Evolutionary conservation across 2,113 vertebrate species (phyloP).

Genomic region (Corvus moneduloides): DNA sequence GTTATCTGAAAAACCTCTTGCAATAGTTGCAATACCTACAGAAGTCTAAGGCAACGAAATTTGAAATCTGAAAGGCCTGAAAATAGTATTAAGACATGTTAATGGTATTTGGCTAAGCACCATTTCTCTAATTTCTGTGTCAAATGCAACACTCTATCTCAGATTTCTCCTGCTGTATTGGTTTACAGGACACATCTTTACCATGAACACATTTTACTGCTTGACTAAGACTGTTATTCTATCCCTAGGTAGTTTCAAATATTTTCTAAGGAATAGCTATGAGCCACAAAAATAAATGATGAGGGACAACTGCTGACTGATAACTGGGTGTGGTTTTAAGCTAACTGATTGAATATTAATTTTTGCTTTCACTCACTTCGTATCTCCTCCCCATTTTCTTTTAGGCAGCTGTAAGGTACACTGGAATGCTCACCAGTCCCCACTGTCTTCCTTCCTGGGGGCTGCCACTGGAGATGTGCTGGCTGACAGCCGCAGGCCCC

Average conservation of each 20-base stretch:
- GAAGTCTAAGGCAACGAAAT: neutral
- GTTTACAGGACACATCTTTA: neutral
- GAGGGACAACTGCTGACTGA: neutral
- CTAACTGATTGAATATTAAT: neutral
- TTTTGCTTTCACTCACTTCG: neutral
- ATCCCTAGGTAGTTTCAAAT: neutral
- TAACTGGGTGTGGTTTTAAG: neutral
- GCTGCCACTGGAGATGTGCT: neutral
- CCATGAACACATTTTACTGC: neutral
- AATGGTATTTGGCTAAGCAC: neutral
- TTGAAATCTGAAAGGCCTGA: neutral
- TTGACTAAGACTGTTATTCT: neutral
- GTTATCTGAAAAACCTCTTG: neutral
- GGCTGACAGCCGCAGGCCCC: fast-evolving
- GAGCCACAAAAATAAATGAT: neutral
- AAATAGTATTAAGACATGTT: neutral
- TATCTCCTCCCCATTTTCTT: neutral
- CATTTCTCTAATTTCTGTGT: neutral
- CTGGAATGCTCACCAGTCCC: neutral
- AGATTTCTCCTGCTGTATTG: neutral
- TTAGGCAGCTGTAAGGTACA: neutral
- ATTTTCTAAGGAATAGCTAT: neutral
- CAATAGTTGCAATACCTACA: neutral
- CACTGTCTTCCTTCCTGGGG: fast-evolving
- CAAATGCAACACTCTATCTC: neutral